Evolutionary conservation across 2,888 invertebrate genomes (phyloP), one percentile per base, ranked within the genome.

Genomic region (Plagiodera versicolora): DNA sequence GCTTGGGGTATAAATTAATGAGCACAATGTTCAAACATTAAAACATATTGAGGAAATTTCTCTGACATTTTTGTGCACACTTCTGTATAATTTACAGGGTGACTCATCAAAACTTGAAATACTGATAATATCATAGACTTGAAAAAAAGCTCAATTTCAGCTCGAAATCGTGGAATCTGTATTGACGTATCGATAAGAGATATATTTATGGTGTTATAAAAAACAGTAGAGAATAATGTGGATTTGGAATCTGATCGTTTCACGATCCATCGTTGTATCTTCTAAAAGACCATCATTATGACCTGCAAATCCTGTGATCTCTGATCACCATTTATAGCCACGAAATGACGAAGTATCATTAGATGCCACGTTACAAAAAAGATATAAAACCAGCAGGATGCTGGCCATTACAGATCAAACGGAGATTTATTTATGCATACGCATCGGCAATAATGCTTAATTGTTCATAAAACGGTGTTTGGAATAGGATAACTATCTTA

Each of bases 401-500:
- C 1, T 11, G 10, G 11, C 39, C 44, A 44, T 53, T 45, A 24
- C 19, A 44, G 44, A 53, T 44, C 44, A 44, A 44, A 24, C 24
- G 30, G 35, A 45, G 20, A 53, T 45, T 53, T 53, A 53, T 45
- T 44, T 24, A 24, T 53, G 53, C 53, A 53, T 53, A 44, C 20
- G 35, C 18, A 39, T 19, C 19, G 19, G 20, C 39, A 20, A 44
- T 44, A 39, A 39, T 39, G 14, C 39, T 39, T 39, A 39, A 39
- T 39, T 39, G 39, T 39, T 39, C 39, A 39, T 39, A 6, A 14
- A 32, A 32, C 32, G 32, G 32, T 32, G 32, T 32, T 2, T 6
- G 10, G 32, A 11, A 32, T 32, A 32, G 32, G 32, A 32, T 32
- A 32, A 32, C 32, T 4, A 39, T 39, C 39, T 39, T 6, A 14